Conservation (phyloP, 1,140 invertebrate species). For the Globodera ellingtonae region DNA sequence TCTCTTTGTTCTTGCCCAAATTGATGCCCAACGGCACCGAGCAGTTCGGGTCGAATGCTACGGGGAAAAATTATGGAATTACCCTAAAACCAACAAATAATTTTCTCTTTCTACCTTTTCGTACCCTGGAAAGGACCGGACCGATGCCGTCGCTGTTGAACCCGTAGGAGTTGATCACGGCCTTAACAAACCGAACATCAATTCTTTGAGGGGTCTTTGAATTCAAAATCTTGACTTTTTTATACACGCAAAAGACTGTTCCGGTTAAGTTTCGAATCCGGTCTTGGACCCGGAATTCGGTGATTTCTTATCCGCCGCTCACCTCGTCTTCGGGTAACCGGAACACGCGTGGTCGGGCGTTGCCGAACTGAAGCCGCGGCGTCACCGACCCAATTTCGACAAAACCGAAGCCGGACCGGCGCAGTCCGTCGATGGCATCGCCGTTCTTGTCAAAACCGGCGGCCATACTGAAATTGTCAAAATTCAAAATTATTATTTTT, state of each 20-base stretch:
- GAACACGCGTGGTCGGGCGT: conserved; percentile 87
- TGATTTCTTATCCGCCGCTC: conserved; percentile 27
- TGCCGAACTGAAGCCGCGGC: conserved; percentile 85
- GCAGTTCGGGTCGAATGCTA: background rate
- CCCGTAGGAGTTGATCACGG: conserved; percentile 88
- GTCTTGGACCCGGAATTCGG: conserved; percentile 15
- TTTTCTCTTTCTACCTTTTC: conserved; percentile 26
- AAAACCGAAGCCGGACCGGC: conserved; percentile 87
- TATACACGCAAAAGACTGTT: too few relatives aligned
- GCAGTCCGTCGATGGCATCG: conserved; percentile 81
- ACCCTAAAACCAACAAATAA: too few relatives aligned
- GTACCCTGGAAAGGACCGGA: conserved; percentile 69
- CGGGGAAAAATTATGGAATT: too few relatives aligned
- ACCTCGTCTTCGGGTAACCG: conserved; percentile 72
- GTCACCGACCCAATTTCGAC: conserved; percentile 96
- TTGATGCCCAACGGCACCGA: conserved; percentile 23
- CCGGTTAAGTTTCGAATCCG: too few relatives aligned
- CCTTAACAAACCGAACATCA: conserved; percentile 67
- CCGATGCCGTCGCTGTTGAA: conserved; percentile 94
- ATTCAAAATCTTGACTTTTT: too few relatives aligned
- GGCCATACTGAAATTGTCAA: conserved; percentile 71
- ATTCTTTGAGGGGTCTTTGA: too few relatives aligned
- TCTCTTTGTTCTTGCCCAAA: conserved; percentile 90
- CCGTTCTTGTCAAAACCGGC: conserved; percentile 98
- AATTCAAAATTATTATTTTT: conserved; percentile 27